phyloP scores from a whole-genome alignment of 2,888 invertebrate species.

The Folsomia candida region DNA sequence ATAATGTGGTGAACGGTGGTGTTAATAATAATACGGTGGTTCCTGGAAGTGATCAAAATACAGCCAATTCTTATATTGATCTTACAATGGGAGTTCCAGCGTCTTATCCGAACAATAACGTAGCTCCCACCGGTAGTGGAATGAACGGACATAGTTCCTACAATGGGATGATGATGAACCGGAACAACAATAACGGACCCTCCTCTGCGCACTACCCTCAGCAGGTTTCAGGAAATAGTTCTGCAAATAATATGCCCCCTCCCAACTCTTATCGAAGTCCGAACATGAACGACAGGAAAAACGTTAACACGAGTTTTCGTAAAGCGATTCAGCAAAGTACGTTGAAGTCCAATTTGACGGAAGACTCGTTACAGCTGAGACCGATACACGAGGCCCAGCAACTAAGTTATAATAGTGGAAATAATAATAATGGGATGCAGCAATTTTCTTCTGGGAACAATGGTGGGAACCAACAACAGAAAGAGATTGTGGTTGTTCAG shows the following conservation, averaged over 20 bases:
- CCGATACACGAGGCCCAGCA: slow-evolving; percentile 34
- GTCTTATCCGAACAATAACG: slow-evolving; percentile 5
- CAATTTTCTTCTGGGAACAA: slow-evolving; percentile 17
- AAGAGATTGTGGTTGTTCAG: slow-evolving; percentile 10
- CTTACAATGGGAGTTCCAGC: slow-evolving; percentile 26
- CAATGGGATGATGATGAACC: too few relatives aligned
- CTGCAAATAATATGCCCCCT: too few relatives aligned
- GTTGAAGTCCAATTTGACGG: slow-evolving; percentile 61
- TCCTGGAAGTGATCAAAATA: slow-evolving; percentile 1
- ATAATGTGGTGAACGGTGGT: slow-evolving; percentile 20
- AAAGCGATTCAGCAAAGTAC: slow-evolving; percentile 49
- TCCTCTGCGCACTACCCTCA: not conserved
- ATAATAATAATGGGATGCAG: too few relatives aligned
- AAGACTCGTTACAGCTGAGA: slow-evolving; percentile 58
- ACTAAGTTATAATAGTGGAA: slow-evolving; percentile 19
- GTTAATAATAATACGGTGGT: slow-evolving; percentile 2
- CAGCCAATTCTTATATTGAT: slow-evolving; percentile 25
- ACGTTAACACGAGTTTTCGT: slow-evolving; percentile 48
- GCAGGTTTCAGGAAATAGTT: too few relatives aligned
- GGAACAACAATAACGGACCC: slow-evolving; percentile 10
- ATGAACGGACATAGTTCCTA: slow-evolving; percentile 24
- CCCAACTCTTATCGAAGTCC: slow-evolving; percentile 45
- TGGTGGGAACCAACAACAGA: slow-evolving; percentile 19
- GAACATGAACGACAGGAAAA: slow-evolving; percentile 43
- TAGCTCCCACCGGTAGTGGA: slow-evolving; percentile 1